phyloP scores from a whole-genome alignment of 2,113 vertebrate species.

The Phrynosoma blainvillii region DNA sequence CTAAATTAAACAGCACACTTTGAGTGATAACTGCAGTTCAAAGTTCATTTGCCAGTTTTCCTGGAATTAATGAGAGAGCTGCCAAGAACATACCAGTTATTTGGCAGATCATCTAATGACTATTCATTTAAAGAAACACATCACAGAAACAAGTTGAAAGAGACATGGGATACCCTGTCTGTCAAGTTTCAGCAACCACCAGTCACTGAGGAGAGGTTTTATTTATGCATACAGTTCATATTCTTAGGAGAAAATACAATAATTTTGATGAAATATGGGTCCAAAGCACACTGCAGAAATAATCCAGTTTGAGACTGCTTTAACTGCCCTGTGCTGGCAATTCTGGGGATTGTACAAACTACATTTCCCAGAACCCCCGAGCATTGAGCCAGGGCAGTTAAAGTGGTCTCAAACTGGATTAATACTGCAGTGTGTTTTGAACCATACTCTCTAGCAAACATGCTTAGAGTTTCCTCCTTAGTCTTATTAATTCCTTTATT shows the following conservation, averaged over 20 bases:
- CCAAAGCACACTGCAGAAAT: neutral
- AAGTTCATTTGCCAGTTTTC: neutral
- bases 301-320: no score
- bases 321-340: no score
- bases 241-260: neutral
- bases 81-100: accelerated
- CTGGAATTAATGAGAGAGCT: accelerated
- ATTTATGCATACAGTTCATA: neutral
- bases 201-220: neutral
- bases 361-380: no score
- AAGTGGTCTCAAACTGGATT: no score
- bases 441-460: neutral
- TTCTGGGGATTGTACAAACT: no score
- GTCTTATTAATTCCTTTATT: neutral
- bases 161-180: neutral
- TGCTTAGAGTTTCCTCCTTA: neutral
- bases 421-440: no score
- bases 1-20: neutral
- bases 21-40: neutral
- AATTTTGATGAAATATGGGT: neutral
- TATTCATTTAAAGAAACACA: accelerated
- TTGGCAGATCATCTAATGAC: accelerated
- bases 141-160: accelerated
- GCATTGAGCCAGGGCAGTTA: no score
- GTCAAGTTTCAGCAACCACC: neutral